phyloP scores from a whole-genome alignment of 2,888 invertebrate species.

The Chymomyza amoena region DNA sequence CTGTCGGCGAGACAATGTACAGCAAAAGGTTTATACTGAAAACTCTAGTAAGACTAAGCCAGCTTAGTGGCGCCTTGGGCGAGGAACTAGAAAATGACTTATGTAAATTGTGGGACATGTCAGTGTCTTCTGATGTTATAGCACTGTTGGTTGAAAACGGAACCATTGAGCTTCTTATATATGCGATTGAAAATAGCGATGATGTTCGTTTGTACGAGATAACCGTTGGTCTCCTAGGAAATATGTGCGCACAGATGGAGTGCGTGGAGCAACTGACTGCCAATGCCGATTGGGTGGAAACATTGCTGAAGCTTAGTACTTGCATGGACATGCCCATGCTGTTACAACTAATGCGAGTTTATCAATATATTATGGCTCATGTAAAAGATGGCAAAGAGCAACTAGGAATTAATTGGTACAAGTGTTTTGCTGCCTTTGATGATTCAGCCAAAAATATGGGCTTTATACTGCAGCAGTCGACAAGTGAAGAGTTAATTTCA shows the following conservation, averaged over 20 bases:
- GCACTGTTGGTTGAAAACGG: constrained; percentile 84
- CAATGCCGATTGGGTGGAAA: constrained; percentile 81
- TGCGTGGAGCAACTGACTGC: constrained; percentile 81
- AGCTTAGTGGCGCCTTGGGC: constrained; percentile 32
- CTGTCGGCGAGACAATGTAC: constrained; percentile 89
- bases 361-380: constrained; percentile 80
- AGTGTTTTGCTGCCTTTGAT: constrained; percentile 79
- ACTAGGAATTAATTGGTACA: constrained; percentile 77
- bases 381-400: constrained; percentile 79
- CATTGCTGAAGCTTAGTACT: constrained; percentile 81
- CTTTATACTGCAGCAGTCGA: constrained; percentile 87
- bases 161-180: constrained; percentile 81
- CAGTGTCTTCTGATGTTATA: constrained; percentile 87
- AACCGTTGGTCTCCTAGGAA: constrained; percentile 89
- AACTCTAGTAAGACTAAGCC: constrained; percentile 82
- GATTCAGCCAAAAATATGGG: constrained; percentile 82
- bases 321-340: constrained; percentile 86
- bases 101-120: constrained; percentile 92
- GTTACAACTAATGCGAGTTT: constrained; percentile 85
- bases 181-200: constrained; percentile 82
- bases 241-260: constrained; percentile 86
- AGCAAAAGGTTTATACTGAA: constrained; percentile 87
- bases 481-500: constrained; percentile 82
- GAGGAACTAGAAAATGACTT: constrained; percentile 86
- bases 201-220: constrained; percentile 87